These are phyloP conservation scores for Aldabrachelys gigantea DNA, from an alignment of 2,113 vertebrate species.

Conservation along the genomic window DNA sequence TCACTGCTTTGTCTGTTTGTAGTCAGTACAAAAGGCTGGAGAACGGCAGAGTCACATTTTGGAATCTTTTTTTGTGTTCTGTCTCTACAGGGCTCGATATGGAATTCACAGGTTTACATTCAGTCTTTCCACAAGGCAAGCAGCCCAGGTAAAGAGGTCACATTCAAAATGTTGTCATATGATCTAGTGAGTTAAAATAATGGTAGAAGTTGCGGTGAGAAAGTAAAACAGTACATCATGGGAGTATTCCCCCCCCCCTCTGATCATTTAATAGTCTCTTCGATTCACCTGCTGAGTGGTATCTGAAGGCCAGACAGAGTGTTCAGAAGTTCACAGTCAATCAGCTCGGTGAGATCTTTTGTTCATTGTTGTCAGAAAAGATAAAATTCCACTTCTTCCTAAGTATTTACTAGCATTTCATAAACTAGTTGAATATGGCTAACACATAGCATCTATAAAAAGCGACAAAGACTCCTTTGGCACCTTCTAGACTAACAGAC, in stretches of 20 bases:
- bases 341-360: conserved; percentile 78
- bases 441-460: too few relatives aligned
- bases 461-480: too few relatives aligned
- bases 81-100: conserved; percentile 72
- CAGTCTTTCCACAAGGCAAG: not conserved
- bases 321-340: conserved; percentile 74
- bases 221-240: rapidly evolving
- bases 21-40: not conserved
- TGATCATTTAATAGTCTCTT: conserved; percentile 68
- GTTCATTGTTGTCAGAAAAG: rapidly evolving
- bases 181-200: rapidly evolving
- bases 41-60: rapidly evolving
- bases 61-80: not conserved
- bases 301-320: conserved; percentile 69
- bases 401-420: not conserved
- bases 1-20: rapidly evolving
- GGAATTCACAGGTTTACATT: conserved; percentile 80
- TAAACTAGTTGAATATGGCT: not conserved
- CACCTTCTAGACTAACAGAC: too few relatives aligned
- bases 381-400: not conserved
- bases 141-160: conserved; percentile 74
- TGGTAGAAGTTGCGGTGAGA: not conserved
- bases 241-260: rapidly evolving
- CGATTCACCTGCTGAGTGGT: conserved; percentile 73
- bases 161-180: not conserved